These are phyloP conservation scores for Aricia agestis DNA, from an alignment of 1,140 invertebrate species.

Conservation along the genomic window DNA sequence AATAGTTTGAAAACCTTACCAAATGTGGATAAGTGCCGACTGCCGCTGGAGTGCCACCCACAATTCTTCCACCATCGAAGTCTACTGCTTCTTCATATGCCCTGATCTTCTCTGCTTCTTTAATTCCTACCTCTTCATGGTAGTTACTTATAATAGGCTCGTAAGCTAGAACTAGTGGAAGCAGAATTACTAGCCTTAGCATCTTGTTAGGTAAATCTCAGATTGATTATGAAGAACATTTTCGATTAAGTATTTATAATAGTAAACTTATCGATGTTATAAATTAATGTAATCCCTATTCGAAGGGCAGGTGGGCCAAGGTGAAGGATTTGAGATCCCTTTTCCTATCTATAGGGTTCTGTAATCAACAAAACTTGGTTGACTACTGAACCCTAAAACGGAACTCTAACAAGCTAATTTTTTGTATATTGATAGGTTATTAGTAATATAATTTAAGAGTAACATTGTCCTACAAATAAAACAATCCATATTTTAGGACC, in stretches of 20 bases:
- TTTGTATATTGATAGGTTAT: too few relatives aligned
- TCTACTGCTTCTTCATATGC: conserved; percentile 30
- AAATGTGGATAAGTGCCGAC: conserved; percentile 34
- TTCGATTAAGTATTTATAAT: not conserved
- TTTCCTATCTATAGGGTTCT: too few relatives aligned
- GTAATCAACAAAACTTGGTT: too few relatives aligned
- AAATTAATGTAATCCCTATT: not conserved
- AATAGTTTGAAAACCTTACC: conserved; percentile 22
- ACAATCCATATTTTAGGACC: too few relatives aligned
- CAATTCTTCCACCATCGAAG: conserved; percentile 40
- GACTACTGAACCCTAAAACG: too few relatives aligned
- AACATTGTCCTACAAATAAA: too few relatives aligned
- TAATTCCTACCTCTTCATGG: conserved; percentile 38
- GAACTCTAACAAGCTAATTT: too few relatives aligned
- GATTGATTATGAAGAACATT: not conserved
- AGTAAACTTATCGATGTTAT: not conserved
- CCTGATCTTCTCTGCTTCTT: conserved; percentile 29
- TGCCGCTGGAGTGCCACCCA: conserved; percentile 30
- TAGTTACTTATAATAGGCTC: conserved; percentile 33
- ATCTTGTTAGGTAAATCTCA: not conserved
- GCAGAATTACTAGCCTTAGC: not conserved
- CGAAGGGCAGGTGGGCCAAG: not conserved
- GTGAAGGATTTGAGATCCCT: not conserved
- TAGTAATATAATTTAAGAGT: too few relatives aligned
- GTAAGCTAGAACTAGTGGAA: conserved; percentile 11